Conservation (phyloP, 2,888 invertebrate species). For the Drosophila buzzatii region DNA sequence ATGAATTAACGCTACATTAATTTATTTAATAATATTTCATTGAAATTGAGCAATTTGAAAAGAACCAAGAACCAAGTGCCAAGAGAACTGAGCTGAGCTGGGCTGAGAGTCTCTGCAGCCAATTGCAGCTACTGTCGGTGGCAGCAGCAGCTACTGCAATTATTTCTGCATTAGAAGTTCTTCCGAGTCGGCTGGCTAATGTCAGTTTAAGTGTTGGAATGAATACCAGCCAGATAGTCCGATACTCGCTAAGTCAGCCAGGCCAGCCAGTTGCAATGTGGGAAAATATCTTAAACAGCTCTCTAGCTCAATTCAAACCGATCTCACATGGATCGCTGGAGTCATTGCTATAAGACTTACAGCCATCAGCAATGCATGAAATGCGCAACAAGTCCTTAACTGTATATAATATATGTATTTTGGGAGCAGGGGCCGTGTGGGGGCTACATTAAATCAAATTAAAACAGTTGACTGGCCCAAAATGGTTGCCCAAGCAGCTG, state of each 20-base stretch:
- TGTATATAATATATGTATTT: conserved; percentile 45
- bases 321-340: conserved; percentile 22
- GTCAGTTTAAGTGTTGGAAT: conserved; percentile 79
- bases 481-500: conserved; percentile 67
- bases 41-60: conserved; percentile 77
- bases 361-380: conserved; percentile 63
- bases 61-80: conserved; percentile 35
- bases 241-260: conserved; percentile 16
- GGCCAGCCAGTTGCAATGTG: conserved; percentile 53
- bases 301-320: conserved; percentile 19
- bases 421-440: not conserved
- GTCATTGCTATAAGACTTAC: conserved; percentile 6
- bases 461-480: conserved; percentile 44
- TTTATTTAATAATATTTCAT: conserved; percentile 81
- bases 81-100: conserved; percentile 12
- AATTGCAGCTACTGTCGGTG: conserved; percentile 46
- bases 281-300: conserved; percentile 54
- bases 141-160: conserved; percentile 63
- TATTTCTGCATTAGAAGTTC: conserved; percentile 78
- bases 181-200: conserved; percentile 64
- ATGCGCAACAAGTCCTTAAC: conserved; percentile 71
- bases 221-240: conserved; percentile 49
- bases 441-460: conserved; percentile 41
- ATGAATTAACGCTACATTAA: conserved; percentile 79
- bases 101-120: conserved; percentile 2